These are phyloP conservation scores for Leuctra nigra DNA, from an alignment of 2,888 invertebrate genomes.

Conservation along the genomic window DNA sequence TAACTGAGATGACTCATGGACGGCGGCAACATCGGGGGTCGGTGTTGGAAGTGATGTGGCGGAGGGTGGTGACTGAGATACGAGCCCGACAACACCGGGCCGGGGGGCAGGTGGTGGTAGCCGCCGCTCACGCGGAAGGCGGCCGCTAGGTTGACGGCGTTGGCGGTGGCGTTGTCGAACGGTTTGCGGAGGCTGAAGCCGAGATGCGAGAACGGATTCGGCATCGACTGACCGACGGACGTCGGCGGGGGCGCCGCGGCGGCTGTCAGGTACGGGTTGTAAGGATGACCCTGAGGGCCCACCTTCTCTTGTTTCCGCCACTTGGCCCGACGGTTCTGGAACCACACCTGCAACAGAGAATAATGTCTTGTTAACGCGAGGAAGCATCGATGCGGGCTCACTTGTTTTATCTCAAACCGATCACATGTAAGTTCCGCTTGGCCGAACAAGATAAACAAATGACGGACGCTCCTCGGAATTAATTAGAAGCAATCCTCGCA, in stretches of 20 bases:
- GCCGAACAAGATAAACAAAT: slow-evolving; percentile 1
- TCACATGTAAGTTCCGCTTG: no score
- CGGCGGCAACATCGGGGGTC: slow-evolving; percentile 55
- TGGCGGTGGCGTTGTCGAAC: slow-evolving; percentile 51
- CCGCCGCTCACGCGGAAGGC: slow-evolving; percentile 50
- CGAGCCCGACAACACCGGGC: slow-evolving; percentile 49
- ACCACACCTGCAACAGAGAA: slow-evolving; percentile 73
- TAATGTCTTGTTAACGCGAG: neutral
- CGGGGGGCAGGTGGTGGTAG: slow-evolving; percentile 51
- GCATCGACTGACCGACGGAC: slow-evolving; percentile 66
- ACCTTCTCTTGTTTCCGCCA: slow-evolving; percentile 93
- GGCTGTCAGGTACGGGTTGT: slow-evolving; percentile 70
- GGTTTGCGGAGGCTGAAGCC: slow-evolving; percentile 70
- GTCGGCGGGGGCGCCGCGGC: slow-evolving; percentile 51
- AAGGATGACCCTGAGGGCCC: slow-evolving; percentile 83
- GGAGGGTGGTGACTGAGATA: slow-evolving; percentile 52
- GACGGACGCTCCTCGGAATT: no score
- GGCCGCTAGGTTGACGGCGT: slow-evolving; percentile 47
- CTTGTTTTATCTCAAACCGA: no score
- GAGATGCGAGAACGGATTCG: slow-evolving; percentile 73
- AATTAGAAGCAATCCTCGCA: no score
- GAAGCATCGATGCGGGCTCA: slow-evolving; percentile 7
- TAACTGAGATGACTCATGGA: slow-evolving; percentile 50
- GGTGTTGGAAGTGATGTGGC: slow-evolving; percentile 38
- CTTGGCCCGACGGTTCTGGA: slow-evolving; percentile 86